Percentiles rank a stretch among this genome's conserved stretches.
Evolutionary conservation across 2,888 invertebrate species (phyloP).

Genomic region (Podotricha telesiphe): DNA sequence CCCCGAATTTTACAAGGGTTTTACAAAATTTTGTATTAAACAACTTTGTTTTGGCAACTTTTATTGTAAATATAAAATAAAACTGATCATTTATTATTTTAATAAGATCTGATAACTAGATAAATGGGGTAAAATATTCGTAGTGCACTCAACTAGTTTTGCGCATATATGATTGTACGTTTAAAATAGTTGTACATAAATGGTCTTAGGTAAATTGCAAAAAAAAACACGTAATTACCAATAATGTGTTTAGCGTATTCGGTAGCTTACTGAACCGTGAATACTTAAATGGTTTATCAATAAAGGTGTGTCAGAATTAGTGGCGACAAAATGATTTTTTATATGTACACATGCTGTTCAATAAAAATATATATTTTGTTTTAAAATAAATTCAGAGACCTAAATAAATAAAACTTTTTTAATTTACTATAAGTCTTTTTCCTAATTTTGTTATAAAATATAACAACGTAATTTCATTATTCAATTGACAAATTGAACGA

Average conservation of each 20-base stretch:
- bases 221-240: constrained; percentile 5
- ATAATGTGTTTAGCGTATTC: constrained; percentile 12
- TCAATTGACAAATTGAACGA: too few species aligned
- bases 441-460: too few species aligned
- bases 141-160: background rate
- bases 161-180: background rate
- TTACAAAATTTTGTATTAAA: too few species aligned
- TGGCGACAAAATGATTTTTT: too few species aligned
- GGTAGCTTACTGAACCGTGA: constrained; percentile 3
- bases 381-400: background rate
- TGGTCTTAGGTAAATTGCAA: background rate
- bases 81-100: too few species aligned
- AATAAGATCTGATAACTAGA: background rate
- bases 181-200: constrained; percentile 1
- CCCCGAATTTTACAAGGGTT: too few species aligned
- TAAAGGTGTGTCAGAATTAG: constrained; percentile 5
- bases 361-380: background rate
- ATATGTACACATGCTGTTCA: background rate
- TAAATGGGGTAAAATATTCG: background rate
- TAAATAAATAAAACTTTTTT: too few species aligned
- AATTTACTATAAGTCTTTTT: too few species aligned
- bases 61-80: too few species aligned
- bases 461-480: too few species aligned
- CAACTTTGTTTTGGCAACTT: too few species aligned
- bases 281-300: constrained; percentile 12